Evolutionary conservation across 2,888 invertebrate species (phyloP).

Genomic region (Drosophila colorata): DNA sequence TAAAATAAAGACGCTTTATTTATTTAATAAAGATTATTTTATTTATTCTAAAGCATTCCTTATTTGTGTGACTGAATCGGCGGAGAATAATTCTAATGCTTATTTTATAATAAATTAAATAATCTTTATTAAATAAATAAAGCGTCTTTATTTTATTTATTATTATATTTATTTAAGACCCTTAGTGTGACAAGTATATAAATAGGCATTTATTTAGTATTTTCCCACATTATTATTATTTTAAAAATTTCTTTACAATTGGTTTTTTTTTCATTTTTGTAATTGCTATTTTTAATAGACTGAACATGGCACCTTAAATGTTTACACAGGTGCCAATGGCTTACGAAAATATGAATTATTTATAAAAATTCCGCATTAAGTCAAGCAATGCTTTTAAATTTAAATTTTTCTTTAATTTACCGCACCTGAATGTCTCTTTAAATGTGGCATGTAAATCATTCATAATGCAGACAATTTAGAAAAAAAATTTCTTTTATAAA

Average conservation of each 20-base stretch:
- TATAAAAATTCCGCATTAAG: conserved; percentile 18
- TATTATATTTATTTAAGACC: too few relatives aligned
- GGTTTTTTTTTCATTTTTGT: not conserved
- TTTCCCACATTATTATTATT: not conserved
- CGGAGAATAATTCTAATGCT: too few relatives aligned
- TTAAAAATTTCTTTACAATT: not conserved
- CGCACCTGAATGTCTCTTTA: conserved; percentile 18
- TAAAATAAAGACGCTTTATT: too few relatives aligned
- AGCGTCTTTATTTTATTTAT: too few relatives aligned
- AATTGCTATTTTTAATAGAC: conserved; percentile 20
- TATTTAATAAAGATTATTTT: too few relatives aligned
- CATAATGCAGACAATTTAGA: conserved; percentile 34
- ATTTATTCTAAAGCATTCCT: too few relatives aligned
- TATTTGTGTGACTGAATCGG: too few relatives aligned
- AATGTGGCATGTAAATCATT: conserved; percentile 39
- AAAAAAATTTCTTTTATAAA: conserved; percentile 18
- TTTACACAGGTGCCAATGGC: conserved; percentile 41
- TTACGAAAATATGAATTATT: conserved; percentile 13
- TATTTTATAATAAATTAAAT: too few relatives aligned
- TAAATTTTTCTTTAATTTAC: conserved; percentile 2
- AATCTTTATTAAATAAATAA: too few relatives aligned
- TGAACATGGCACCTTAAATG: conserved; percentile 29
- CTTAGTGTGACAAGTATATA: too few relatives aligned
- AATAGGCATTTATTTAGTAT: not conserved
- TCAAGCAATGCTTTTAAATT: conserved; percentile 15